Conservation (phyloP, 2,113 vertebrate species). For the Coregonus clupeaformis region DNA sequence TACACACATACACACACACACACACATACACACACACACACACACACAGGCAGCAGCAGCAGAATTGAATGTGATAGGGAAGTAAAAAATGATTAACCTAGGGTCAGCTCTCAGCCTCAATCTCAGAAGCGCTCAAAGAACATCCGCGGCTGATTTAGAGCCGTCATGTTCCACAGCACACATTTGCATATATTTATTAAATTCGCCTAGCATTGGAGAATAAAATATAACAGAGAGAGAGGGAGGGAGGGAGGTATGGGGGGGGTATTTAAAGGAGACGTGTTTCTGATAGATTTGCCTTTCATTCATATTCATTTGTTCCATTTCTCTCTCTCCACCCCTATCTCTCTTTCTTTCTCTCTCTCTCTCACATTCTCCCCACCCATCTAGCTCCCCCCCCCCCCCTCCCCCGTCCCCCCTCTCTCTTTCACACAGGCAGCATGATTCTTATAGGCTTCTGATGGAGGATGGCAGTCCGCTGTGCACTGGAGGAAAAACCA, state of each 20-base stretch:
- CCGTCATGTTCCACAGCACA: conserved; percentile 86
- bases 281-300: conserved; percentile 76
- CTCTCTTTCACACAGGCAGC: conserved; percentile 3
- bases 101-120: conserved; percentile 88
- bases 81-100: conserved; percentile 95
- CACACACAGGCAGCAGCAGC: conserved; percentile 52
- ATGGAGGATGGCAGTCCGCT: background rate
- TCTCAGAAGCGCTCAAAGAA: conserved; percentile 88
- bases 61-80: conserved; percentile 88
- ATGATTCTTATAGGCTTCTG: background rate
- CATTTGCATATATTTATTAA: conserved; percentile 94
- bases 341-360: conserved; percentile 21
- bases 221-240: conserved; percentile 75
- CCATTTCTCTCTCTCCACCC: conserved; percentile 31
- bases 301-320: conserved; percentile 77
- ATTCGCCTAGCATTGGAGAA: conserved; percentile 76
- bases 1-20: conserved; percentile 24
- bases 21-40: conserved; percentile 28
- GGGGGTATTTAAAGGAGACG: conserved; percentile 76
- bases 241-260: conserved; percentile 16
- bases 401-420: conserved; percentile 5
- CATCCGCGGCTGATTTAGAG: conserved; percentile 90
- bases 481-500: background rate
- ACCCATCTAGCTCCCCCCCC: background rate
- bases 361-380: conserved; percentile 28